These are phyloP conservation scores for Tribolium castaneum DNA, from an alignment of 1,140 invertebrate species.

Conservation along the genomic window DNA sequence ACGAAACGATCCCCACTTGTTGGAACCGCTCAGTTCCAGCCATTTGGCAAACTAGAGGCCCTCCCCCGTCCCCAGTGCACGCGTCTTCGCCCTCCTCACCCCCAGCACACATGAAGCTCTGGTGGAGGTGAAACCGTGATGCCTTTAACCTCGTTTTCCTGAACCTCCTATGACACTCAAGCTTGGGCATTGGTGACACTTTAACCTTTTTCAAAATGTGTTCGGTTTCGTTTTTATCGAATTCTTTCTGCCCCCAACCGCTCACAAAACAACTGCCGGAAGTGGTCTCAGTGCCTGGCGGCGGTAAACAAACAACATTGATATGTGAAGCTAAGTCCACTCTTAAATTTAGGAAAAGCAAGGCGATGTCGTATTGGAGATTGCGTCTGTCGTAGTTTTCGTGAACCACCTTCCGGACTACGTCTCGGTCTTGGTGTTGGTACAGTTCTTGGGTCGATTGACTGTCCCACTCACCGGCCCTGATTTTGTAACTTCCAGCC, in stretches of 20 bases:
- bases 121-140: conserved; percentile 68
- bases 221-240: conserved; percentile 66
- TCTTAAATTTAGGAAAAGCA: conserved; percentile 71
- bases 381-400: conserved; percentile 56
- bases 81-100: conserved; percentile 75
- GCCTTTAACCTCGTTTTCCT: conserved; percentile 71
- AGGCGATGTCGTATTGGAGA: conserved; percentile 76
- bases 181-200: conserved; percentile 69
- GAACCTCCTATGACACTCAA: conserved; percentile 68
- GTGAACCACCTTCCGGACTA: conserved; percentile 50
- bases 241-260: conserved; percentile 75
- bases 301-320: conserved; percentile 67
- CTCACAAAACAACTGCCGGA: conserved; percentile 67
- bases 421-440: conserved; percentile 62
- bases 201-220: conserved; percentile 74
- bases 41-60: conserved; percentile 73
- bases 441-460: conserved; percentile 64
- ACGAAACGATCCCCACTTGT: conserved; percentile 74
- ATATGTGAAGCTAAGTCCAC: conserved; percentile 67
- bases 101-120: conserved; percentile 79
- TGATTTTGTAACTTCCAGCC: conserved; percentile 52
- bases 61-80: conserved; percentile 72
- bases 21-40: conserved; percentile 60
- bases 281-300: conserved; percentile 40
- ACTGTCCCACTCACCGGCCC: conserved; percentile 69